phyloP scores from a whole-genome alignment of 2,113 vertebrate genomes.

The Gobio gobio region DNA sequence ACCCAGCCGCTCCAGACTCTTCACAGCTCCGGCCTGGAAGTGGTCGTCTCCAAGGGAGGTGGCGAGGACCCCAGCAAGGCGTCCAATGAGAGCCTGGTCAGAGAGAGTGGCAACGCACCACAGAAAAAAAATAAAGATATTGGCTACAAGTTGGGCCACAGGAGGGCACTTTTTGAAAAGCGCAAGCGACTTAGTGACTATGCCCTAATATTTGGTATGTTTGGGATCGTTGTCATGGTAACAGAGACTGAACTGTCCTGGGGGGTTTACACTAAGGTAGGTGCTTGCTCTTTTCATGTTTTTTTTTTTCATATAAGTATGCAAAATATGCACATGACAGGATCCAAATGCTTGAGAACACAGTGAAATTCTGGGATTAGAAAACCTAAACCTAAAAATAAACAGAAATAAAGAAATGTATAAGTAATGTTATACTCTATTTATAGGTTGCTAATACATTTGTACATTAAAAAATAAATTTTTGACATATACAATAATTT shows the following conservation, averaged over 20 bases:
- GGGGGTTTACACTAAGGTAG: constrained; percentile 92
- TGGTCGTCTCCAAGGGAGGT: constrained; percentile 82
- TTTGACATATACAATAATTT: not conserved
- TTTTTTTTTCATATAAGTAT: not conserved
- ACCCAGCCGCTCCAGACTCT: constrained; percentile 75
- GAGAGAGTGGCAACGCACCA: constrained; percentile 61
- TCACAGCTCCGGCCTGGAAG: constrained; percentile 80
- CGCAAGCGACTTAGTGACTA: constrained; percentile 93
- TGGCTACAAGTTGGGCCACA: constrained; percentile 88
- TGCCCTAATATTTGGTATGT: constrained; percentile 93
- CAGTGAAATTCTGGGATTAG: too few relatives aligned
- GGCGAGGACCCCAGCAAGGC: constrained; percentile 73
- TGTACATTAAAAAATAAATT: not conserved
- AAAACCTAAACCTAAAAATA: not conserved
- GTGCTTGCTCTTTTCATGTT: not conserved
- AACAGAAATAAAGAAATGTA: not conserved
- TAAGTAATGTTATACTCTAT: not conserved
- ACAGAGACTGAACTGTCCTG: constrained; percentile 93
- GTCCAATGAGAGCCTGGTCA: constrained; percentile 64
- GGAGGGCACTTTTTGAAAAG: constrained; percentile 90
- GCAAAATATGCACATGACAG: not conserved
- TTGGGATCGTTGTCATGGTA: constrained; percentile 95
- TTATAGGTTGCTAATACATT: too few relatives aligned
- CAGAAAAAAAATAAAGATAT: constrained; percentile 81
- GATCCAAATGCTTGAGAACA: not conserved